Percentiles rank a stretch among this genome's conserved stretches.
Conservation (phyloP, 2,113 vertebrate genomes). For the Podilymbus podiceps region DNA sequence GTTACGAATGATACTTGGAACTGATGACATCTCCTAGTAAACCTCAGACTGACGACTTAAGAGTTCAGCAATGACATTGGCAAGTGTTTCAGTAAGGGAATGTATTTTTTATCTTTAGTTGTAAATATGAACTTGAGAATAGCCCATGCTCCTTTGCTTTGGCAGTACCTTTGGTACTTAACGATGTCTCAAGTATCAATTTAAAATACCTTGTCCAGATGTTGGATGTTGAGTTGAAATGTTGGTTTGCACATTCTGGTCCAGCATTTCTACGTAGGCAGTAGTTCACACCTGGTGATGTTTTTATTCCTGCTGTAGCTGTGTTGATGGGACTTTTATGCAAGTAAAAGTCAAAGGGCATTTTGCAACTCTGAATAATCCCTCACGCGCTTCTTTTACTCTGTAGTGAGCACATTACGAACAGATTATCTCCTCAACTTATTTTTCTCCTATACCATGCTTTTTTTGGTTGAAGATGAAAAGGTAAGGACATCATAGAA, state of each 20-base stretch:
- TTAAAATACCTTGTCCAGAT: background rate
- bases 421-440: background rate
- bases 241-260: background rate
- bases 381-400: accelerated
- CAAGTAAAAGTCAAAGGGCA: background rate
- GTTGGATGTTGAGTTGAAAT: background rate
- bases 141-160: background rate
- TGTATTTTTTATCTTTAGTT: background rate
- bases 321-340: background rate
- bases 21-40: background rate
- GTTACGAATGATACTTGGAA: background rate
- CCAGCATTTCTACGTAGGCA: background rate
- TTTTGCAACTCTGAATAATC: background rate
- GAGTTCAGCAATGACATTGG: background rate
- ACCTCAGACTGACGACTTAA: background rate
- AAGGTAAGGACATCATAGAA: background rate
- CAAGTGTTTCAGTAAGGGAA: background rate
- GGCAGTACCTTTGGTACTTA: background rate
- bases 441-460: background rate
- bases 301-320: background rate
- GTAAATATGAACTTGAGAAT: background rate
- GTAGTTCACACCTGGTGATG: background rate
- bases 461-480: background rate
- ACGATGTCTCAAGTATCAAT: background rate
- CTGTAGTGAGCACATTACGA: background rate